These are phyloP conservation scores for Leuciscus waleckii DNA, from an alignment of 2,797 vertebrate species.

Conservation along the genomic window DNA sequence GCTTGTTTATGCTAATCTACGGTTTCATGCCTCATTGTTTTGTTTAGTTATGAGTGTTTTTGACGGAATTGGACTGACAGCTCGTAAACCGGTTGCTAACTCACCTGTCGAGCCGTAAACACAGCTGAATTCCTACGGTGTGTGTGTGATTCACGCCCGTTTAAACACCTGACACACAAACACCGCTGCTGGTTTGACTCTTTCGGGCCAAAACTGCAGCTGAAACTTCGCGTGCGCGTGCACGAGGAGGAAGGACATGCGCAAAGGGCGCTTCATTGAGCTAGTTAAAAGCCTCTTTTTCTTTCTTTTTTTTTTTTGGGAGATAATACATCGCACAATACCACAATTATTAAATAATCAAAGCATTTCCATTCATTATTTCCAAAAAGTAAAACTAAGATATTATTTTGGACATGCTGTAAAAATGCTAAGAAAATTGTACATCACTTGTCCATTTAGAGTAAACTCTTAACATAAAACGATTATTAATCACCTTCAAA, in stretches of 20 bases:
- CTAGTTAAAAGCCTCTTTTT: neutral
- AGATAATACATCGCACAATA: neutral
- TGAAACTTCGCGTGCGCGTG: neutral
- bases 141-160: neutral
- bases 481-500: neutral
- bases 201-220: neutral
- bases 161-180: constrained; percentile 19
- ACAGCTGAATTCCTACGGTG: neutral
- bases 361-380: neutral
- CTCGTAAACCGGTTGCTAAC: neutral
- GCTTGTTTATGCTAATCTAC: neutral
- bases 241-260: neutral
- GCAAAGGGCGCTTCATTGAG: neutral
- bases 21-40: neutral
- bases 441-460: neutral
- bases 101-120: constrained; percentile 23
- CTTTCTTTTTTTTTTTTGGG: neutral
- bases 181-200: neutral
- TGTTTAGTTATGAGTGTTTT: constrained; percentile 11
- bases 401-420: neutral
- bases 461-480: neutral
- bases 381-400: neutral
- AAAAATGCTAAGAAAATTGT: neutral
- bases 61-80: neutral
- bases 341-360: neutral